Evolutionary conservation across 2,797 vertebrate species (phyloP).

Genomic region (Pseudopleuronectes americanus): DNA sequence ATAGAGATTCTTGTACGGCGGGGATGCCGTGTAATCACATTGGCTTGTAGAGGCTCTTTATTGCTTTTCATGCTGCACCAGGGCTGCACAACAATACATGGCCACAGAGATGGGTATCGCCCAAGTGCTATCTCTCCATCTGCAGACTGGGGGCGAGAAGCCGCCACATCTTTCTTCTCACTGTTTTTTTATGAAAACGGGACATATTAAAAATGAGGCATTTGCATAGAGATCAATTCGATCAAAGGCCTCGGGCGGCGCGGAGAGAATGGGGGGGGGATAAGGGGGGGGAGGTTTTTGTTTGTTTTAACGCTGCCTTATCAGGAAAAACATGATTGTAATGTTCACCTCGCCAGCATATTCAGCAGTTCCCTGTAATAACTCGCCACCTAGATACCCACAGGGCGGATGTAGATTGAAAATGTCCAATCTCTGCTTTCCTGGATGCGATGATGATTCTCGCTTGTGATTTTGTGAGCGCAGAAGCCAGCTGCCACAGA

Average conservation of each 20-base stretch:
- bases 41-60: slow-evolving; percentile 76
- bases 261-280: slow-evolving; percentile 29
- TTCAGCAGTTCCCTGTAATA: slow-evolving; percentile 76
- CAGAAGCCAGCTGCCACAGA: slow-evolving; percentile 50
- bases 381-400: slow-evolving; percentile 65
- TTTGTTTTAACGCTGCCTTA: slow-evolving; percentile 78
- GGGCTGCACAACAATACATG: slow-evolving; percentile 69
- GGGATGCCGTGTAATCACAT: slow-evolving; percentile 80
- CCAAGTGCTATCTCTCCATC: slow-evolving; percentile 71
- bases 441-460: slow-evolving; percentile 58
- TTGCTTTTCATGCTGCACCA: slow-evolving; percentile 76
- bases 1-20: slow-evolving; percentile 66
- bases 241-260: slow-evolving; percentile 71
- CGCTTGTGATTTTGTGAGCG: slow-evolving; percentile 43
- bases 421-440: slow-evolving; percentile 75
- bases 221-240: slow-evolving; percentile 81
- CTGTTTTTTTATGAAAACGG: slow-evolving; percentile 76
- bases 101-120: slow-evolving; percentile 69
- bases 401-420: slow-evolving; percentile 73
- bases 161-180: slow-evolving; percentile 48
- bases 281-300: slow-evolving; percentile 54
- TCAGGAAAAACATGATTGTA: slow-evolving; percentile 79
- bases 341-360: slow-evolving; percentile 73
- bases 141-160: slow-evolving; percentile 55
- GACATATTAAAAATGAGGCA: slow-evolving; percentile 71